Conservation (phyloP, 2,888 invertebrate genomes). For the Diplazon laetatorius region DNA sequence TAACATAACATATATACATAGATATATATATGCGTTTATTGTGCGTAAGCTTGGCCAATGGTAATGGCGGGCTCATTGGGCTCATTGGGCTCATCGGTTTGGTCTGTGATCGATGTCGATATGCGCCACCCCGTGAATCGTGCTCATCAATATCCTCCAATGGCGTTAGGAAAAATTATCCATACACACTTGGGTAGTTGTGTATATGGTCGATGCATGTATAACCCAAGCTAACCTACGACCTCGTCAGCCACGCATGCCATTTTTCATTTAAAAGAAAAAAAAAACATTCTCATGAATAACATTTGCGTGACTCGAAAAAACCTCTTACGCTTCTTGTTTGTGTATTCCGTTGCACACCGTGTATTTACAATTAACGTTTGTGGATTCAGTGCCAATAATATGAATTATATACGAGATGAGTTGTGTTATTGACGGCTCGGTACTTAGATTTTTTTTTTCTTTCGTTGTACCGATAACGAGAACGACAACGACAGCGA, state of each 20-base stretch:
- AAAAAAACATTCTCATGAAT: conserved; percentile 61
- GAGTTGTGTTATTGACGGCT: neutral
- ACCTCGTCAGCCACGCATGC: conserved; percentile 53
- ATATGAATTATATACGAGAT: conserved; percentile 20
- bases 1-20: neutral
- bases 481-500: too few species aligned
- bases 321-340: conserved; percentile 26
- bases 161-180: conserved; percentile 33
- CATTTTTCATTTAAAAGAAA: conserved; percentile 57
- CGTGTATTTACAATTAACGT: conserved; percentile 22
- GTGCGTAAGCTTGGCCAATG: neutral
- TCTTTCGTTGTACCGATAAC: too few species aligned
- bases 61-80: conserved; percentile 3
- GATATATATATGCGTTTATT: neutral
- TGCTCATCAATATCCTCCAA: conserved; percentile 61
- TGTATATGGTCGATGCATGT: conserved; percentile 21
- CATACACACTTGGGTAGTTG: too few species aligned
- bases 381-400: conserved; percentile 16
- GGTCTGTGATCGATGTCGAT: conserved; percentile 71
- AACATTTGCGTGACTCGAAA: conserved; percentile 59
- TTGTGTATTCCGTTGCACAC: conserved; percentile 22
- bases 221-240: conserved; percentile 58
- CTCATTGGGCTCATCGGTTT: too few species aligned
- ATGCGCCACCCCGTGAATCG: conserved; percentile 70
- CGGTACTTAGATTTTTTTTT: too few species aligned